A percentile compares a stretch with the other conserved stretches of the same genome.
These are phyloP conservation scores for Pelmatolapia mariae DNA, from an alignment of 2,113 vertebrate species.

Conservation along the genomic window DNA sequence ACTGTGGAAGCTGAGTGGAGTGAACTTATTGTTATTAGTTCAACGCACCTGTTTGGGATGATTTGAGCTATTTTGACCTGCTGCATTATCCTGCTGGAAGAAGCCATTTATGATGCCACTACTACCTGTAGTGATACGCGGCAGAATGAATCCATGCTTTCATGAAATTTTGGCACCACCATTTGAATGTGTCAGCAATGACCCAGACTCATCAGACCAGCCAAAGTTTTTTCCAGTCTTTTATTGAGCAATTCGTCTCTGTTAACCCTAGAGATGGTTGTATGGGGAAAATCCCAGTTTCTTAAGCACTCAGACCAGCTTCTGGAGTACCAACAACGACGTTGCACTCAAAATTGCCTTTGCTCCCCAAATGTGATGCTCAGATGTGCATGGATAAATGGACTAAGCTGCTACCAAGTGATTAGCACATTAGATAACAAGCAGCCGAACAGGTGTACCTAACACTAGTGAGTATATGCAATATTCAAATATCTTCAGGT, in stretches of 20 bases:
- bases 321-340: not conserved
- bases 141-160: not conserved
- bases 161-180: not conserved
- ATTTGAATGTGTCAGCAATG: not conserved
- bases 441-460: not conserved
- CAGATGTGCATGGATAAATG: fast-evolving
- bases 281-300: not conserved
- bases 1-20: not conserved
- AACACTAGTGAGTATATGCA: not conserved
- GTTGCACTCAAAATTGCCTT: not conserved
- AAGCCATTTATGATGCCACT: not conserved
- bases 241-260: fast-evolving
- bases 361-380: fast-evolving
- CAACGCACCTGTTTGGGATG: not conserved
- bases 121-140: too few relatives aligned
- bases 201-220: not conserved
- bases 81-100: not conserved
- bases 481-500: not conserved
- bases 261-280: not conserved
- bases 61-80: not conserved
- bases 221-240: not conserved
- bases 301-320: not conserved
- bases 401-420: not conserved
- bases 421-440: not conserved
- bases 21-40: not conserved